A percentile compares a stretch with the other conserved stretches of the same genome.
These are phyloP conservation scores for Palythoa caribaeorum DNA, from an alignment of 92 coral and sea anemone species.

Conservation along the genomic window DNA sequence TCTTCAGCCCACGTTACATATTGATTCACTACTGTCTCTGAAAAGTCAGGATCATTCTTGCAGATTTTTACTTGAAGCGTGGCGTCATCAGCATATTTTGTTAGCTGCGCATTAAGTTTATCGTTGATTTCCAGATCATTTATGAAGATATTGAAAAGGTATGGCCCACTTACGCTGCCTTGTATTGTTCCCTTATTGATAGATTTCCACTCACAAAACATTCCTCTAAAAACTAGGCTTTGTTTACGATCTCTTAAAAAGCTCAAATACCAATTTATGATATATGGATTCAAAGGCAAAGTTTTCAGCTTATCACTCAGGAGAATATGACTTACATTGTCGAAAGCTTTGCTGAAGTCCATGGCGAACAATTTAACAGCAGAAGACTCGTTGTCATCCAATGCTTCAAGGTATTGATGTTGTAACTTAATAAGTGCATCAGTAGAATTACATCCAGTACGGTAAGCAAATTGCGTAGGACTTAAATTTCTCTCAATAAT, in stretches of 20 bases:
- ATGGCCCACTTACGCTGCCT: constrained; percentile 6
- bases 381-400: background rate
- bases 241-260: constrained; percentile 1
- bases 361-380: constrained; percentile 42
- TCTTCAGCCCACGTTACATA: background rate
- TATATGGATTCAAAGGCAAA: constrained; percentile 25
- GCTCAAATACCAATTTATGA: constrained; percentile 46
- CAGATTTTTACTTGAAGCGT: background rate
- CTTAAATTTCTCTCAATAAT: constrained; percentile 49
- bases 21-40: background rate
- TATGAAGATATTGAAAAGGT: constrained; percentile 1
- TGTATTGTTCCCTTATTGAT: background rate
- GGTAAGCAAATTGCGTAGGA: constrained; percentile 59
- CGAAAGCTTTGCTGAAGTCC: constrained; percentile 60
- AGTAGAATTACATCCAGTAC: constrained; percentile 53
- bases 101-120: background rate
- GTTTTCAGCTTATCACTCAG: constrained; percentile 39
- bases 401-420: background rate
- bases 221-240: constrained; percentile 18
- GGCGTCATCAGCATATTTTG: background rate
- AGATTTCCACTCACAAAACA: background rate
- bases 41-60: background rate
- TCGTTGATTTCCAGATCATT: background rate
- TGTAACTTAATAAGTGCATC: background rate
- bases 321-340: constrained; percentile 39